Conservation (phyloP, 2,888 invertebrate species). For the Reticulitermes lucifugus region DNA sequence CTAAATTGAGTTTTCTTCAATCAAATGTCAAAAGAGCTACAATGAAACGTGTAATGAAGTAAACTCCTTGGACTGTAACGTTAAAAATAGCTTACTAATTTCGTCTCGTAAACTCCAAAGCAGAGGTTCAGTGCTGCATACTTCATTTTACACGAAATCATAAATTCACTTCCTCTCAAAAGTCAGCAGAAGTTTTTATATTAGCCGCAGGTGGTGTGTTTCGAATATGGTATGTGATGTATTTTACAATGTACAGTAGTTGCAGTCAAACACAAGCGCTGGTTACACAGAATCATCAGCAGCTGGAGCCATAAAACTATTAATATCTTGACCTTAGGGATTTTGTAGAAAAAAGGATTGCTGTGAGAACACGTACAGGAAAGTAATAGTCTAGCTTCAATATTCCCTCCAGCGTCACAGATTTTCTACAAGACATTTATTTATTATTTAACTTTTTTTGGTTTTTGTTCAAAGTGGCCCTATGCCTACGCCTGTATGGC, state of each 20-base stretch:
- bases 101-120: constrained; percentile 3
- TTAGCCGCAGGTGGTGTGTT: constrained; percentile 31
- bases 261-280: constrained; percentile 22
- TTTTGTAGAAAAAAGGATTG: neutral
- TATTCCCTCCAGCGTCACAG: neutral
- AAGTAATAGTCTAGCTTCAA: neutral
- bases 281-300: neutral
- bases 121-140: constrained; percentile 1
- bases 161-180: constrained; percentile 27
- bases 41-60: neutral
- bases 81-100: neutral
- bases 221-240: constrained; percentile 9
- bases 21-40: neutral
- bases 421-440: neutral
- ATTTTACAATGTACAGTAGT: constrained; percentile 17
- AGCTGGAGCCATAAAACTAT: neutral
- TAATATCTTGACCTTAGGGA: neutral
- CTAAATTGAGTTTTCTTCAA: neutral
- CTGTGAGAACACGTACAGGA: neutral
- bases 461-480: too few species aligned
- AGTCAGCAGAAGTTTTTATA: constrained; percentile 23
- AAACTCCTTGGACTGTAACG: neutral
- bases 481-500: too few species aligned
- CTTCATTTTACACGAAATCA: constrained; percentile 36
- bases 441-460: too few species aligned